Evolutionary conservation across 2,888 invertebrate species (phyloP), one percentile per base, ranked within the genome.

Genomic region (Yponomeuta sedellus): DNA sequence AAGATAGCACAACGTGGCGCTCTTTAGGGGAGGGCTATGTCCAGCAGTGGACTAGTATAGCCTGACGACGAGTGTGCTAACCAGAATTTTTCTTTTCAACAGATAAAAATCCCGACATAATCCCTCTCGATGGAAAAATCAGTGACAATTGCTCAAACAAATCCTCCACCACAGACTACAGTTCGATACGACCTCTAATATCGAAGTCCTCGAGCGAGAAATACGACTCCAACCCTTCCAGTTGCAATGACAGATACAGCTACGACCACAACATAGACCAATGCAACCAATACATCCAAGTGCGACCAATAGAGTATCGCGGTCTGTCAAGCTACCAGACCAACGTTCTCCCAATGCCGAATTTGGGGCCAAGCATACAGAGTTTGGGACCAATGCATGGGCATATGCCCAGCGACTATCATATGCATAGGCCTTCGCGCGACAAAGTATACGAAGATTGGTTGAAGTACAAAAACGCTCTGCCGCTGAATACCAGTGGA

Each of bases 81-180:
- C 16, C 40, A 34, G 61, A 68, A 71, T 59, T 44, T n/a, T 66
- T 66, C 68, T 68, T 68, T 67, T 25, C 78, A 79, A 4, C 85
- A 89, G 92, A 92, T 68, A 92, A 91, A 79, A 92, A 91, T 69
- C 91, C 91, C 0, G 92, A 91, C 71, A 91, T 91, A 68, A 91
- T 92, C 70, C 90, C 91, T 0, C 70, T 91, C 61, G 91, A 91
- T 70, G 88, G 89, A 0, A 91, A 92, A 81, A 84, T 88, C 72
- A 88, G 85, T 65, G 91, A 91, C 73, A 89, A 79, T 68, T 88
- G 88, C 66, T 89, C 90, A 0, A 88, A 88, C 75, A 89, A 88
- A 72, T 89, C 89, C 0, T 88, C 87, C 0, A 85, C 86, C 0
- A 88, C 88, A 0, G 90, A 90, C 74, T 88, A 90, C 74, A 87